Evolutionary conservation across 2,113 vertebrate genomes (phyloP).

Genomic region (Pontoporia blainvillei): DNA sequence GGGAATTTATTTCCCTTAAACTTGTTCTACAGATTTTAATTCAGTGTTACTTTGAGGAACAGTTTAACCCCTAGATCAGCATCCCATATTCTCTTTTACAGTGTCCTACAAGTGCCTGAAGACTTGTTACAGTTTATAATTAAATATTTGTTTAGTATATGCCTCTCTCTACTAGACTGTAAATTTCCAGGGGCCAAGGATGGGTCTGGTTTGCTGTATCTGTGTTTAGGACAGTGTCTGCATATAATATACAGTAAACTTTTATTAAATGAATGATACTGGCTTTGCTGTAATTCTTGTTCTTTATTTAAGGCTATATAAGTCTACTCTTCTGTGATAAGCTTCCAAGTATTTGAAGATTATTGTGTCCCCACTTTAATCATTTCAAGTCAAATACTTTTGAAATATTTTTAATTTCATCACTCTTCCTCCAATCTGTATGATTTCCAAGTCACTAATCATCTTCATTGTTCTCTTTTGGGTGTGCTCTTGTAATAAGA

Average conservation of each 20-base stretch:
- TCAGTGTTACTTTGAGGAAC: background rate
- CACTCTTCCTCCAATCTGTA: background rate
- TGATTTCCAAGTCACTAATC: background rate
- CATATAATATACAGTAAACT: background rate
- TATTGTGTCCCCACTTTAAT: background rate
- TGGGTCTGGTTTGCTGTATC: background rate
- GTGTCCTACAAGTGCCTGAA: background rate
- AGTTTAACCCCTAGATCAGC: background rate
- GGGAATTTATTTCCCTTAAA: conserved; percentile 9
- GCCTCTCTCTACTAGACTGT: background rate
- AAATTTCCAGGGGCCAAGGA: background rate
- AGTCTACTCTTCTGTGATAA: background rate
- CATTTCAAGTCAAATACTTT: conserved; percentile 33
- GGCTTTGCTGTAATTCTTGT: background rate
- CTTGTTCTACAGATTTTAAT: background rate
- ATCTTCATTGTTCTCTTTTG: conserved; percentile 16
- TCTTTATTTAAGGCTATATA: background rate
- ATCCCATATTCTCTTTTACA: background rate
- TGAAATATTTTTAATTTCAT: conserved; percentile 35
- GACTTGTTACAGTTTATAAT: background rate
- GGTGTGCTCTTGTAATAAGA: background rate
- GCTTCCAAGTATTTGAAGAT: background rate
- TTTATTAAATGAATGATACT: background rate
- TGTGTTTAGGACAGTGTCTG: background rate
- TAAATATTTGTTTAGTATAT: conserved; percentile 17